These are phyloP conservation scores for Agrotis segetum DNA, from an alignment of 2,888 invertebrate genomes.

Conservation along the genomic window DNA sequence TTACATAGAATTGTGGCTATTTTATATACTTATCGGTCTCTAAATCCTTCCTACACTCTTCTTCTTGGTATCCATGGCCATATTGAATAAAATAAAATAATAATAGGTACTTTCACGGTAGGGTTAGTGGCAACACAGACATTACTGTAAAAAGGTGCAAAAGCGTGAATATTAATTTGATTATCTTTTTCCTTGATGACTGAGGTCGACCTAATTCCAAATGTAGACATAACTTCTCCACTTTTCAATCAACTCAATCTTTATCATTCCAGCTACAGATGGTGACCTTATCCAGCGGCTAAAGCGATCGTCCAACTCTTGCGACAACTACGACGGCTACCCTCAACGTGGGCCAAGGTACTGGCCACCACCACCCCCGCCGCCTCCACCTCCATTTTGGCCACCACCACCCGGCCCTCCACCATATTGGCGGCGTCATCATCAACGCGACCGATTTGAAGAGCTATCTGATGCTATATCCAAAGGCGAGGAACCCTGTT, in stretches of 20 bases:
- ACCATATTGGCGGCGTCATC: slow-evolving; percentile 58
- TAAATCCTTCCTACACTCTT: no score
- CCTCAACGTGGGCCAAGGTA: slow-evolving; percentile 42
- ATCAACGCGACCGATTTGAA: slow-evolving; percentile 48
- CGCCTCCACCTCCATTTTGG: slow-evolving; percentile 50
- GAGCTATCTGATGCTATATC: slow-evolving; percentile 28
- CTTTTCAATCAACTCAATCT: not conserved
- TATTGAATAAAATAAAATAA: no score
- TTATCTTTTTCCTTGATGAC: not conserved
- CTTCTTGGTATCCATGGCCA: no score
- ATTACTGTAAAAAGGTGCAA: no score
- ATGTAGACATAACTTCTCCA: no score
- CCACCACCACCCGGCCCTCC: slow-evolving; percentile 50
- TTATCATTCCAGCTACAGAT: slow-evolving; percentile 69
- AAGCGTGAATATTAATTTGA: not conserved
- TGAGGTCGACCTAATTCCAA: no score
- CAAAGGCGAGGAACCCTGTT: slow-evolving; percentile 28
- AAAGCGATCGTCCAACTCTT: slow-evolving; percentile 77
- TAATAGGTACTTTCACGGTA: no score
- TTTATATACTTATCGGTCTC: no score
- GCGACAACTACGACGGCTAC: slow-evolving; percentile 64
- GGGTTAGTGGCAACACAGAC: no score
- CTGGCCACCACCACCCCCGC: slow-evolving; percentile 63
- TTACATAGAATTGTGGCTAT: no score
- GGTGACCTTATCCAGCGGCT: slow-evolving; percentile 68